phyloP scores from a whole-genome alignment of 2,797 vertebrate species.

The Poliocrania exsul region DNA sequence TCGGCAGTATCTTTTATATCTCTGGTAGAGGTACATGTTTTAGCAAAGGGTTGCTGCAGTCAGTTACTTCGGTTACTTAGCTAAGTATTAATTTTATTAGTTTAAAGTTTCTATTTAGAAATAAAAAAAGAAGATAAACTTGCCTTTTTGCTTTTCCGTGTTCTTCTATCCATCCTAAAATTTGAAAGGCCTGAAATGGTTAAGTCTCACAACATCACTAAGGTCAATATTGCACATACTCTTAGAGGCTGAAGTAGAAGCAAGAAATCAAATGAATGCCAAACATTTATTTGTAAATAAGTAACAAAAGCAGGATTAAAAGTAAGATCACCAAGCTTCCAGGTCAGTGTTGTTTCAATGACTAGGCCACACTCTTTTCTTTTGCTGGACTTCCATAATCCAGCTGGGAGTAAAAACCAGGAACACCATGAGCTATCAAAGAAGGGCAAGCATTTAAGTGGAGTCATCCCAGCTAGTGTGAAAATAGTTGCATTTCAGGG shows the following conservation, averaged over 20 bases:
- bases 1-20: neutral
- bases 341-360: neutral
- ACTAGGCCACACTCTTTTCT: neutral
- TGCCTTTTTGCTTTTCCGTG: fast-evolving
- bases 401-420: neutral
- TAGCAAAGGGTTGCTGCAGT: neutral
- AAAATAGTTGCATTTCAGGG: slow-evolving; percentile 19
- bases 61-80: neutral
- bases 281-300: neutral
- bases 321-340: neutral
- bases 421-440: neutral
- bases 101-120: neutral
- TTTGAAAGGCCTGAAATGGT: neutral
- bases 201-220: neutral
- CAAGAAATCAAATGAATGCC: neutral
- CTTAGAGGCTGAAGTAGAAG: neutral
- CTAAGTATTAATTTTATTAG: neutral
- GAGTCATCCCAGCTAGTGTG: neutral
- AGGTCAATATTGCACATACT: neutral
- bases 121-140: neutral
- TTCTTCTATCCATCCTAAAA: neutral
- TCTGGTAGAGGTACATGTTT: neutral
- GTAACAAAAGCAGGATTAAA: neutral
- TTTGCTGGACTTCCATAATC: neutral
- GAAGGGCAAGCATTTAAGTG: neutral